These are phyloP conservation scores for Ornithoptera priamus DNA, from an alignment of 2,888 invertebrate genomes.

Conservation along the genomic window DNA sequence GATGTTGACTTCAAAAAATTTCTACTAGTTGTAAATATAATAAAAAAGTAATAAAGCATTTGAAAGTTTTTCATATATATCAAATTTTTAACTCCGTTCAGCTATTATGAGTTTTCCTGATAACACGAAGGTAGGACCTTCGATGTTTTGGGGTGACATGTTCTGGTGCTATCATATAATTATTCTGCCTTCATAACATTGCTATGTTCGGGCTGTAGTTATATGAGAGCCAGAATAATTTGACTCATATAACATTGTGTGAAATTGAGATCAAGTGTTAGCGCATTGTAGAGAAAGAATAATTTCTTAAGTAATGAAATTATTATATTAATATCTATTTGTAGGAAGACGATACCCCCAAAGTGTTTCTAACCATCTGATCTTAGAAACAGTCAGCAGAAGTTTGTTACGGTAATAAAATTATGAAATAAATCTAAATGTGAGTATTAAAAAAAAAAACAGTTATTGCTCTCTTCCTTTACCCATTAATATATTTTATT, in stretches of 20 bases:
- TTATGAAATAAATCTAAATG: too few relatives aligned
- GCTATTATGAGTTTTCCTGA: neutral
- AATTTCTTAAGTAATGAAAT: too few relatives aligned
- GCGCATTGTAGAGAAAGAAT: neutral
- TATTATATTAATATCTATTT: too few relatives aligned
- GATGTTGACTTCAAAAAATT: too few relatives aligned
- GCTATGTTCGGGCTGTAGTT: neutral
- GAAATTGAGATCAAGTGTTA: neutral
- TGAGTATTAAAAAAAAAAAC: neutral
- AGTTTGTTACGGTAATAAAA: too few relatives aligned
- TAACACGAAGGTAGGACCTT: neutral
- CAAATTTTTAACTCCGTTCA: too few relatives aligned
- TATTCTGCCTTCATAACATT: neutral
- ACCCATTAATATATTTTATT: slow-evolving; percentile 35
- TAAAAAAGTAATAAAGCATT: too few relatives aligned
- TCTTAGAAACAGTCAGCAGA: too few relatives aligned
- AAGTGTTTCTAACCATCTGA: too few relatives aligned
- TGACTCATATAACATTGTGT: neutral
- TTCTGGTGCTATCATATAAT: neutral
- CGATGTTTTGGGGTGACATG: neutral
- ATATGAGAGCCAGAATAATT: neutral
- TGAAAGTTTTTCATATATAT: too few relatives aligned
- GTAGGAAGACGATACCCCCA: too few relatives aligned
- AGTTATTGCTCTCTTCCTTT: slow-evolving; percentile 3
- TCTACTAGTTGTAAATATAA: too few relatives aligned